These are phyloP conservation scores for Helogale parvula DNA, from an alignment of 2,113 vertebrate genomes.

Conservation along the genomic window DNA sequence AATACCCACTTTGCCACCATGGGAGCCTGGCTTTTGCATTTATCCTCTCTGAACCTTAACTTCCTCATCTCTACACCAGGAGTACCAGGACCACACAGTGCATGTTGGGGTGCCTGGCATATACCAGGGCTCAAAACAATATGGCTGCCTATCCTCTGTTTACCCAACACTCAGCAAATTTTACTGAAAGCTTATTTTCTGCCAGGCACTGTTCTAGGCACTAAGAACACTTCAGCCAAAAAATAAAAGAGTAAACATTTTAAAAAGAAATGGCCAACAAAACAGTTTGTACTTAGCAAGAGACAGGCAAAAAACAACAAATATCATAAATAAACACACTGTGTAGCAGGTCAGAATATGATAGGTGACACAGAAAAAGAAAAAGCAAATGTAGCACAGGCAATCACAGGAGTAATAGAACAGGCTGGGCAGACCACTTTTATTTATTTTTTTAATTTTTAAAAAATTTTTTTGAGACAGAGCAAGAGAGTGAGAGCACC, in stretches of 20 bases:
- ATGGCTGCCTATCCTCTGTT: neutral
- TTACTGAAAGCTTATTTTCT: neutral
- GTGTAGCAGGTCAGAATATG: neutral
- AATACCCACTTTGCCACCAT: neutral
- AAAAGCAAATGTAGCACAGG: neutral
- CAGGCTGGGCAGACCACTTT: neutral
- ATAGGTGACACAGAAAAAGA: neutral
- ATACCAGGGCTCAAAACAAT: neutral
- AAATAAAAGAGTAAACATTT: neutral
- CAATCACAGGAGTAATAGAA: neutral
- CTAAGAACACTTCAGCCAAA: neutral
- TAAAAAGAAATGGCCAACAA: neutral
- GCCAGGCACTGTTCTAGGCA: neutral
- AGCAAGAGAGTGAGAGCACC: too few relatives aligned
- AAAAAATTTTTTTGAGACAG: too few relatives aligned
- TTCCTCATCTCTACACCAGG: neutral
- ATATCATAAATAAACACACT: neutral
- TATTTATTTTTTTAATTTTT: too few relatives aligned
- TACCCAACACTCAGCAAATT: neutral
- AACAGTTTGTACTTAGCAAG: neutral
- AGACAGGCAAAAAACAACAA: neutral
- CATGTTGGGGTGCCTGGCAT: neutral
- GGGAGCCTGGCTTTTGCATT: neutral
- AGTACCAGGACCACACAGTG: neutral
- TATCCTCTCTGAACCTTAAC: neutral